Base-by-base conservation (phyloP, 2,113 vertebrate genomes). In the Callospermophilus lateralis region DNA sequence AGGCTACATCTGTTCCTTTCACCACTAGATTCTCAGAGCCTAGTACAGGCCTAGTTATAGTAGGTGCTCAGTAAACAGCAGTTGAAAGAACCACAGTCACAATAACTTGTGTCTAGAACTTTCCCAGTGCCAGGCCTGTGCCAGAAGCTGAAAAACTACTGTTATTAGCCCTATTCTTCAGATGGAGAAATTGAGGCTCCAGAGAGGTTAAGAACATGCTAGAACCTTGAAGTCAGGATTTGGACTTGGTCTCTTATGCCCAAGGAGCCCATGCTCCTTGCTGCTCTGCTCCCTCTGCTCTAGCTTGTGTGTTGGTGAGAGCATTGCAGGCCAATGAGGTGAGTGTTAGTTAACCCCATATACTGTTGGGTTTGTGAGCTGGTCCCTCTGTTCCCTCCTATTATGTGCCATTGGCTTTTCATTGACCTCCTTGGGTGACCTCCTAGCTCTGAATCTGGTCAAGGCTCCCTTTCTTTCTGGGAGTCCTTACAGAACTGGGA, bases 151-250 rank as follows among this genome's bases (percentile, higher is more conserved):
- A 83, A 74, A 79, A 55, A 24, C 53, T 58, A 37, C n/a, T 76
- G 0, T 39, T 67, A 26, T 15, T 73, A 63, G 6, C 19, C 20
- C 84, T 19, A 7, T 39, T 91, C 95, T 81, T 58, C 77, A 92
- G 72, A 34, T 58, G 26, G 76, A 87, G 39, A 83, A 93, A 67
- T 79, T 39, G 78, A 86, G 84, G 92, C 89, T 88, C 42, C 32
- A 67, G 90, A n/a, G 73, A 55, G 63, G 78, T 65, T 45, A 53
- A 86, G 63, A 77, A 73, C 1, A 2, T 67, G 28, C 90, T 65
- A 28, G 45, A 37, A 58, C 37, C 32, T 39, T 20, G 63, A 32
- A 58, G 79, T 63, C 30, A 81, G 88, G 53, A 45, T 34, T 37
- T 87, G 37, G 16, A 67, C 68, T 53, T 32, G 26, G 8, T 77